Base-by-base conservation (phyloP, 2,113 vertebrate species). In the Suncus etruscus region DNA sequence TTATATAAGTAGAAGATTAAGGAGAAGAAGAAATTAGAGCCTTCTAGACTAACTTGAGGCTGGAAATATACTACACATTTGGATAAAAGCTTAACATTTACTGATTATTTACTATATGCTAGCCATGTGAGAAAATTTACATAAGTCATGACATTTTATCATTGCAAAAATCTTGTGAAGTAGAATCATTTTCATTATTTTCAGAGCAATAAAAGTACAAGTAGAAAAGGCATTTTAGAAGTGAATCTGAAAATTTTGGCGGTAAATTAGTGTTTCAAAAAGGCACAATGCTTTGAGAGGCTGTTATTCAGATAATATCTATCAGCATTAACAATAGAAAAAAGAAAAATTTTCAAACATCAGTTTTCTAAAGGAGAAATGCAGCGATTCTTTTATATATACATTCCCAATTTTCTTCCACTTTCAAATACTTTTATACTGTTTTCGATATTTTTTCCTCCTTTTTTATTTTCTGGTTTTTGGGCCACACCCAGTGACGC, bases 341-440 rank as follows among this genome's bases (percentile, higher is more conserved):
- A 72, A 76, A 54, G 0, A 29, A 18, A 86, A 73, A 69, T 22
- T 70, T 83, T 31, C 22, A 20, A 22, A 39, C 63, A 1, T 66
- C 39, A n/a, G 7, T 70, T 87, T 92, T 65, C 16, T 39, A 45
- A 27, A 39, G 24, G 29, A 47, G 12, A 6, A 10, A 66, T 78
- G 3, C 50, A 83, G 70, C 15, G 32, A 70, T 15, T 58, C 20
- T 92, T 77, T 72, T 63, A 69, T n/a, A 12, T 2, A 72, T 32
- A 25, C 24, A 29, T 68, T 51, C 8, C 3, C 29, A 6, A 78
- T 65, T 82, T 58, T 74, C 16, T 91, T 90, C 20, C 15, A 20
- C 11, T 83, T 79, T 72, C 65, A 85, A 83, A 77, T 16, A n/a
- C 2, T 39, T 88, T 66, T 48, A 68, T 84, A 66, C 63, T 50